Evolutionary conservation across 2,113 vertebrate genomes (phyloP).

Genomic region (Erinaceus europaeus): DNA sequence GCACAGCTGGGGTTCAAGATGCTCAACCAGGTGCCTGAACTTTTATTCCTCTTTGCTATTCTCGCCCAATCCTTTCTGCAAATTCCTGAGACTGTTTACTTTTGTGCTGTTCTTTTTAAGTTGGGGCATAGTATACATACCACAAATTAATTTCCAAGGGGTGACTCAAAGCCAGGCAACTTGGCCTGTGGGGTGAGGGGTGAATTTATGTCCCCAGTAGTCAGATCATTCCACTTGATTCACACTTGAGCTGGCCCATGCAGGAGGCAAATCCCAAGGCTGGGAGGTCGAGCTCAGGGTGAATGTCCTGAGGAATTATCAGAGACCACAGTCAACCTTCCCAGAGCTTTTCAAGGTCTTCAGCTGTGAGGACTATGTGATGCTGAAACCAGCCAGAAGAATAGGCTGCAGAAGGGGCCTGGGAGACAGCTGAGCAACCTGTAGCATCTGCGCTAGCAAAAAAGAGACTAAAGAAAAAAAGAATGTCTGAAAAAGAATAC

Average conservation of each 20-base stretch:
- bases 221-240: not conserved
- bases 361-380: not conserved
- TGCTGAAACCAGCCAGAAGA: not conserved
- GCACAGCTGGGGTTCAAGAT: not conserved
- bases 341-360: not conserved
- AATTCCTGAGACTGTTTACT: not conserved
- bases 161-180: not conserved
- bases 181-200: not conserved
- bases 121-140: too few relatives aligned
- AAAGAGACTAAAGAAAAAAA: not conserved
- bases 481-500: not conserved
- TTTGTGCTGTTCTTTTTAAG: not conserved
- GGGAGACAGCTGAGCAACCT: not conserved
- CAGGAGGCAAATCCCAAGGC: not conserved
- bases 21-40: not conserved
- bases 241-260: not conserved
- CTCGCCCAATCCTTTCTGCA: not conserved
- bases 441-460: not conserved
- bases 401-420: too few relatives aligned
- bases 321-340: not conserved
- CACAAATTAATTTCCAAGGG: not conserved
- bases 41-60: not conserved
- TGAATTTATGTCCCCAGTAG: not conserved
- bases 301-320: not conserved
- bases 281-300: not conserved